Conservation (phyloP, 2,113 vertebrate genomes). For the Ceratotherium simum region DNA sequence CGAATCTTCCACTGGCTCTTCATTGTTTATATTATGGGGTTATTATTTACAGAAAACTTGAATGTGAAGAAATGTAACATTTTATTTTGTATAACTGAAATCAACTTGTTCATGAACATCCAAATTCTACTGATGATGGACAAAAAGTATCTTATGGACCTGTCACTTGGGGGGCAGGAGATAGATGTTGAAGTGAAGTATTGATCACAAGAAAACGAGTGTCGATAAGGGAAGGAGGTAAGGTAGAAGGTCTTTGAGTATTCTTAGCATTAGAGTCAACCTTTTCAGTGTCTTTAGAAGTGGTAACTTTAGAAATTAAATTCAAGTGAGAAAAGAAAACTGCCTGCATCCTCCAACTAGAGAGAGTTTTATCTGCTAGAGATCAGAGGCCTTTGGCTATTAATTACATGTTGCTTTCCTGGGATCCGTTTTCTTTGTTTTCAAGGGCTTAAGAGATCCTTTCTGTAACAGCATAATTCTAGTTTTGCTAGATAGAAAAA, state of each 20-base stretch:
- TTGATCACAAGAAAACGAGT: background rate
- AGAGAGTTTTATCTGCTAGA: background rate
- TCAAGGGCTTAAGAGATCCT: background rate
- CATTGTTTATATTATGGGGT: background rate
- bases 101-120: background rate
- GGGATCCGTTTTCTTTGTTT: background rate
- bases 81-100: slow-evolving; percentile 17
- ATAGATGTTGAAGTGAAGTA: background rate
- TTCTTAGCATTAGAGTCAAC: background rate
- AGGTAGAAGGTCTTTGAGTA: background rate
- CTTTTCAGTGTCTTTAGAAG: background rate
- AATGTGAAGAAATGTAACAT: background rate
- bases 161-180: background rate
- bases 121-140: background rate
- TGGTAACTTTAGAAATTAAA: background rate
- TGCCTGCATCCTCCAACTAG: background rate
- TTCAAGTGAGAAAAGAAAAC: background rate
- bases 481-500: background rate
- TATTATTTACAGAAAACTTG: background rate
- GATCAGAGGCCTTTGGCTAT: background rate
- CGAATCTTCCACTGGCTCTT: background rate
- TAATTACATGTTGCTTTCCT: background rate
- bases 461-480: background rate
- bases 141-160: background rate
- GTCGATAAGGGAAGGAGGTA: background rate